Base-by-base conservation (phyloP, 2,113 vertebrate genomes). In the Ctenodactylus gundi region DNA sequence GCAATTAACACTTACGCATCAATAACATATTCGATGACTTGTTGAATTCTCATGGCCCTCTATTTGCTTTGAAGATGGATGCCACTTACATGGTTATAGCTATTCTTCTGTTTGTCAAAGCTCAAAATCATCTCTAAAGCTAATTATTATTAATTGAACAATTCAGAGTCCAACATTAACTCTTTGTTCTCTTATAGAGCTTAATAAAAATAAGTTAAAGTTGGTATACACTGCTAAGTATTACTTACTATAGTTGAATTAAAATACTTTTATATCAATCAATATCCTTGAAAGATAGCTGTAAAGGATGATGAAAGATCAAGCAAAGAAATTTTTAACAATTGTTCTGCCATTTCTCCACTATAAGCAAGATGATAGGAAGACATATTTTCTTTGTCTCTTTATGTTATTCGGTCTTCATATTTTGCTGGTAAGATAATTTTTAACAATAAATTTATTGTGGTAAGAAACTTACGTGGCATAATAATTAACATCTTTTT, bases 231-330 rank as follows among this genome's bases (percentile, higher is more conserved):
- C 77, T 14, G 29, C 7, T 51, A 85, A 65, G 76, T 44, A 76
- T 8, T 88, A 70, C 82, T 92, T 77, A 82, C 55, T 90, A 23
- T 65, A 95, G 83, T 46, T 96, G 77, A 76, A 57, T 90, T 96
- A 91, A 93, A 70, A 91, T 91, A 88, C 49, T 31, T 89, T 94
- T 80, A 97, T 97, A 95, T 86, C 73, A 94, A 85, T 93, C 68
- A 5, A 27, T 85, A 15, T 83, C 84, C 62, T 88, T 82, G 65
- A 3, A 41, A n/a, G 68, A 91, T 34, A 88, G 14, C 55, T 55
- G 7, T 46, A 84, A 64, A 34, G 14, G 15, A 46, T 7, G n/a
- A 10, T 12, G 15, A 62, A 92, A 39, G 41, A 49, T 39, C 62
- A 76, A 67, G 34, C 67, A 92, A 75, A 67, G 3, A 8, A 34